Evolutionary conservation across 1,140 invertebrate species (phyloP).

Genomic region (Euschistus heros): DNA sequence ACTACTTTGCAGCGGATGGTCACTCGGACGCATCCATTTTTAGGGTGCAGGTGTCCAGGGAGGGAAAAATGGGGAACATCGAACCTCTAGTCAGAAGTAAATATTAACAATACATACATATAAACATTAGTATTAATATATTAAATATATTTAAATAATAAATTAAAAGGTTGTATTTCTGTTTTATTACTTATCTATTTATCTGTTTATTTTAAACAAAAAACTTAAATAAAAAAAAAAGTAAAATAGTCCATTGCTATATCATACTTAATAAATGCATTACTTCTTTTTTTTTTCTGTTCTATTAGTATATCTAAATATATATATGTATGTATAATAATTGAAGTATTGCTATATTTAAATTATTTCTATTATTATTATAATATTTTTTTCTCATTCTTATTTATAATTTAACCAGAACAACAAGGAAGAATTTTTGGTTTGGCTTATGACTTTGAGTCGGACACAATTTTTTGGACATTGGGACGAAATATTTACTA

Average conservation of each 20-base stretch:
- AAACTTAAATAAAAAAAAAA: no score
- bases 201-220: neutral
- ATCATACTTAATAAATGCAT: no score
- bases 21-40: neutral
- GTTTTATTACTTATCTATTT: neutral
- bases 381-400: no score
- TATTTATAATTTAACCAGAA: neutral
- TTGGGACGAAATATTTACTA: neutral
- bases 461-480: neutral
- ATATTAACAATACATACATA: no score
- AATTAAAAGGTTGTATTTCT: neutral
- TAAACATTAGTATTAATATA: no score
- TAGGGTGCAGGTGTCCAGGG: neutral
- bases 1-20: neutral
- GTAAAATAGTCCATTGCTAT: no score
- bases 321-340: no score
- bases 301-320: no score
- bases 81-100: constrained; percentile 7
- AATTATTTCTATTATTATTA: no score
- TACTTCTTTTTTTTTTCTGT: no score
- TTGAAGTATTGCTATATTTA: no score
- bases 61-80: neutral
- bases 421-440: neutral
- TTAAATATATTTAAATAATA: neutral
- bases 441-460: neutral